phyloP scores from a whole-genome alignment of 1,140 invertebrate genomes.

The Hypsibius dujardini region DNA sequence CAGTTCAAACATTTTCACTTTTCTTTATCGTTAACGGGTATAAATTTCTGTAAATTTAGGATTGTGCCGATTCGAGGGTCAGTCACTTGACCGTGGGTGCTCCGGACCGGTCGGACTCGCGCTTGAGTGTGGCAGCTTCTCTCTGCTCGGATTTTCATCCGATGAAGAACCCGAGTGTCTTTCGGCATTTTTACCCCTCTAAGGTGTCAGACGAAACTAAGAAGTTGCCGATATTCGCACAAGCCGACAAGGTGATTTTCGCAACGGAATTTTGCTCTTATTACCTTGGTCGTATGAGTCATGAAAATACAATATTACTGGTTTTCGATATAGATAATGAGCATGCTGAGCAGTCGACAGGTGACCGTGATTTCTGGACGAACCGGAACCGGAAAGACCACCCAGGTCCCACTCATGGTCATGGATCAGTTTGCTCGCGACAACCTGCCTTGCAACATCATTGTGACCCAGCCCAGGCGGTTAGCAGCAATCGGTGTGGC shows the following conservation, averaged over 20 bases:
- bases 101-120: neutral
- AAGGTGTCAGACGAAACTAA: neutral
- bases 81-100: neutral
- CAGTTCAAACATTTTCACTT: conserved; percentile 1
- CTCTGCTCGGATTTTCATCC: neutral
- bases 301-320: neutral
- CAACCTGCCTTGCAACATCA: conserved; percentile 51
- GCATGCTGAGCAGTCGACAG: neutral
- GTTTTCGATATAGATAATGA: neutral
- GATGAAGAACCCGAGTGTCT: neutral
- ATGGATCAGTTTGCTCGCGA: conserved; percentile 47
- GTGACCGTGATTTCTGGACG: neutral
- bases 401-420: conserved; percentile 71
- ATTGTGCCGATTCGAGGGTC: neutral
- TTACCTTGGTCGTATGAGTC: neutral
- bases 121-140: neutral
- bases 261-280: neutral
- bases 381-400: conserved; percentile 43
- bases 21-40: neutral
- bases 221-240: neutral
- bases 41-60: neutral
- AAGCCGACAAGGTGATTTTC: neutral
- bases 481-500: conserved; percentile 67
- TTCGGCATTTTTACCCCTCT: conserved; percentile 7
- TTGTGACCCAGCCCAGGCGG: conserved; percentile 67